Percentiles rank a stretch among this genome's conserved stretches.
Evolutionary conservation across 2,888 invertebrate genomes (phyloP).

Genomic region (Amiota mariae): DNA sequence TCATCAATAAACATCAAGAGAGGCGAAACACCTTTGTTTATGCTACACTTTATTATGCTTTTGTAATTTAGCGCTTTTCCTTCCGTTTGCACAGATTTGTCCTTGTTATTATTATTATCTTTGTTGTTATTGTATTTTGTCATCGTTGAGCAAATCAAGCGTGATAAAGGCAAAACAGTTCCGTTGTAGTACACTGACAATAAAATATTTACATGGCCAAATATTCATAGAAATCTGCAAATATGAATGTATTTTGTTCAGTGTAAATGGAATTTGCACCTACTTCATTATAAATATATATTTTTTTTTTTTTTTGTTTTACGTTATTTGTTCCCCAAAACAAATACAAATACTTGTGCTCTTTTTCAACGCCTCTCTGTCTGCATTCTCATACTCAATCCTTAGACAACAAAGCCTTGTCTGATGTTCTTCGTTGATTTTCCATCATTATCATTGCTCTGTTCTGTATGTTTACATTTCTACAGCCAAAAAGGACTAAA

Average conservation of each 20-base stretch:
- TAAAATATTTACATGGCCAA: not conserved
- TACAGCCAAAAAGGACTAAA: slow-evolving; percentile 40
- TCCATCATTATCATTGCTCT: slow-evolving; percentile 62
- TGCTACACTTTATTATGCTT: slow-evolving; percentile 68
- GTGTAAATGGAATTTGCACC: slow-evolving; percentile 64
- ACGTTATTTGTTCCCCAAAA: slow-evolving; percentile 64
- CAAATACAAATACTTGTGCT: slow-evolving; percentile 50
- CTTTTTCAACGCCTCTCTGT: not conserved
- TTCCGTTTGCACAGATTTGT: too few species aligned
- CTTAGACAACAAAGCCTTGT: slow-evolving; percentile 13
- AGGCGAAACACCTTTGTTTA: slow-evolving; percentile 58
- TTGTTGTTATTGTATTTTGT: not conserved
- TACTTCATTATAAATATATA: slow-evolving; percentile 58
- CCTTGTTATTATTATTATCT: slow-evolving; percentile 31
- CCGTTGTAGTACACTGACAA: not conserved
- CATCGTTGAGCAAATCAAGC: slow-evolving; percentile 51
- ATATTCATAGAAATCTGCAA: not conserved
- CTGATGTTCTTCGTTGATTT: slow-evolving; percentile 58
- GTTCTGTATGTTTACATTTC: slow-evolving; percentile 60
- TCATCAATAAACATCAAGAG: not conserved
- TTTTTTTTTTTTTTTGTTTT: slow-evolving; percentile 35
- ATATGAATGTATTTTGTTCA: slow-evolving; percentile 15
- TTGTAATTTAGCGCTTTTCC: slow-evolving; percentile 65
- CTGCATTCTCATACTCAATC: not conserved
- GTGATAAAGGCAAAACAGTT: not conserved